Base-by-base conservation (phyloP, 2,888 invertebrate genomes). In the Drosophila formosana region DNA sequence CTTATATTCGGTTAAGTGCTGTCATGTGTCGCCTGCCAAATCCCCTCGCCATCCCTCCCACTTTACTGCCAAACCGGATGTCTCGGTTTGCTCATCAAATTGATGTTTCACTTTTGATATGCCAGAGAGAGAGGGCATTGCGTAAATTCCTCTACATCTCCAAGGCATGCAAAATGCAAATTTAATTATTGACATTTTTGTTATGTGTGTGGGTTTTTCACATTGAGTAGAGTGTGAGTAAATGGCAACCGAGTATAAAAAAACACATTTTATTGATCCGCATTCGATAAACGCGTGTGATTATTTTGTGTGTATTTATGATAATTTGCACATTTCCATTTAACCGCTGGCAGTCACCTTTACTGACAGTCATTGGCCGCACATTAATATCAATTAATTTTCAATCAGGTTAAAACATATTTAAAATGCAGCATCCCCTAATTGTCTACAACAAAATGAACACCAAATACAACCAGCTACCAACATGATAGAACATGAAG, bases 1-100 rank as follows among this genome's bases (percentile, higher is more conserved):
- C 53, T 39, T 55, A 53, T 57, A 70, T 49, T 47, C 71, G 81
- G 73, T 72, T 81, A 74, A 81, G 76, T 86, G 84, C 78, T 78
- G 69, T 78, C 72, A 75, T 78, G 56, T 82, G 82, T 82, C 74
- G 63, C 65, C 68, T 58, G 77, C 56, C 65, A 81, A 43, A n/a
- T n/a, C 37, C 37, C 37, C 32, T 1, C 9, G 8, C 9, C 32
- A 37, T 11, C 37, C 61, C 34, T 52, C 32, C 13, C 34, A 50
- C 25, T 25, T 25, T 28, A 25, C 25, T 13, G 18, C 7, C 11
- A 53, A 53, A 45, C 49, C 47, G 64, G 64, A 74, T 69, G 53
- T 66, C 47, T 65, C 26, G 51, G 56, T 63, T 67, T 69, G 65
- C 62, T 41, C 70, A 73, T 78, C 70, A 73, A 74, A 72, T 67